Evolutionary conservation across 2,113 vertebrate species (phyloP), one percentile per base, ranked within the genome.

Genomic region (Heterotilapia buettikoferi): DNA sequence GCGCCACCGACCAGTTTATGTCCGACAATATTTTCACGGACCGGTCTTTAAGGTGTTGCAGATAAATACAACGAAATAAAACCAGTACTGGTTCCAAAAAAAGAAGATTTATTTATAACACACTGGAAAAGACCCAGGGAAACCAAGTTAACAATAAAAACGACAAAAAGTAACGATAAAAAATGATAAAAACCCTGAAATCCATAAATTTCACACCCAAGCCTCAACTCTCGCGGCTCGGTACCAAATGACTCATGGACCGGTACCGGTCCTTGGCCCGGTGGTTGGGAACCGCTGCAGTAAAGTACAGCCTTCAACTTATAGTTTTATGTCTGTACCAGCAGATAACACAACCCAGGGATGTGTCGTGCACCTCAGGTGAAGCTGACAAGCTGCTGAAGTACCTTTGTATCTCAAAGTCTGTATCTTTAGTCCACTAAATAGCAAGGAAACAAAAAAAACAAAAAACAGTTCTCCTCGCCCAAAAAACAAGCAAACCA

Each of bases 321-420:
- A 19, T 9, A 63, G 84, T 66, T 63, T 53, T 53, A 26, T 66
- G 12, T 84, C 61, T 50, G 24, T 61, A 82, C 43, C 85, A 87
- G 85, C 80, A 76, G 31, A n/a, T 36, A 66, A 11, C 33, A 66
- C 61, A 2, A 66, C 2, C 61, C 61, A 66, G 89, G 66, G 71
- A 59, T 18, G 19, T 16, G 78, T 6, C 53, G 59, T 85, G 71
- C 6, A 83, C 31, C 57, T 82, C 26, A 84, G 81, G 82, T 87
- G 82, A 85, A 86, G n/a, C 82, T 90, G 86, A 84, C 82, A 89
- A 78, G 53, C 57, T 86, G 33, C 76, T 81, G 40, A 79, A 59
- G 66, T 80, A 26, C 21, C 50, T 92, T 76, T 86, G 47, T 83
- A 87, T 61, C 38, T 90, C 2, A 3, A 36, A 45, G 50, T 50